These are phyloP conservation scores for Actinia tenebrosa DNA, from an alignment of 64 coral and sea anemone species.

Conservation along the genomic window DNA sequence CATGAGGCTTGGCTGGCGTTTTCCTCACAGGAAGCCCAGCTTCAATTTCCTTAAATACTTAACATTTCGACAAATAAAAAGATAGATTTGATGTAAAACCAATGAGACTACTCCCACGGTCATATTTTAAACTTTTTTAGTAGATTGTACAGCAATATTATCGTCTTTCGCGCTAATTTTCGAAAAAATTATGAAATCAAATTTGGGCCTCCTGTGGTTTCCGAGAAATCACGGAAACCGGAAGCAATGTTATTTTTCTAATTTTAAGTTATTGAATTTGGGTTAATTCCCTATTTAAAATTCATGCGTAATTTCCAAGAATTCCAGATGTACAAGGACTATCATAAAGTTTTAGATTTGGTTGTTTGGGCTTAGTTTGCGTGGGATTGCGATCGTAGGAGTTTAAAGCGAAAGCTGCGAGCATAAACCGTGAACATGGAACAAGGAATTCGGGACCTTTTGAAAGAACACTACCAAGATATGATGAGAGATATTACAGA, in stretches of 20 bases:
- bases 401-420: background rate
- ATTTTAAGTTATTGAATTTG: background rate
- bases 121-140: no score
- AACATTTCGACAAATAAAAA: no score
- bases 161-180: no score
- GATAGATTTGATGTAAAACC: no score
- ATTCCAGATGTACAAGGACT: background rate
- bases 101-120: no score
- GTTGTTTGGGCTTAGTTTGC: background rate
- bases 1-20: no score
- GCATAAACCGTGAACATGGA: background rate
- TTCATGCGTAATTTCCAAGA: background rate
- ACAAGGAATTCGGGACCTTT: background rate
- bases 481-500: background rate
- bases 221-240: conserved; percentile 3
- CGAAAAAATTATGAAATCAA: no score
- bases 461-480: background rate
- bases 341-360: background rate
- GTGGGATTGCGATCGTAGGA: background rate
- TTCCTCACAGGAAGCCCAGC: no score
- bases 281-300: background rate
- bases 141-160: no score
- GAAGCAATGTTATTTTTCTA: background rate
- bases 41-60: no score
- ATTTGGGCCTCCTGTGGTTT: background rate